Percentiles rank a stretch among this genome's conserved stretches.
phyloP scores from a whole-genome alignment of 2,113 vertebrate species.

The Leucopsar rothschildi region DNA sequence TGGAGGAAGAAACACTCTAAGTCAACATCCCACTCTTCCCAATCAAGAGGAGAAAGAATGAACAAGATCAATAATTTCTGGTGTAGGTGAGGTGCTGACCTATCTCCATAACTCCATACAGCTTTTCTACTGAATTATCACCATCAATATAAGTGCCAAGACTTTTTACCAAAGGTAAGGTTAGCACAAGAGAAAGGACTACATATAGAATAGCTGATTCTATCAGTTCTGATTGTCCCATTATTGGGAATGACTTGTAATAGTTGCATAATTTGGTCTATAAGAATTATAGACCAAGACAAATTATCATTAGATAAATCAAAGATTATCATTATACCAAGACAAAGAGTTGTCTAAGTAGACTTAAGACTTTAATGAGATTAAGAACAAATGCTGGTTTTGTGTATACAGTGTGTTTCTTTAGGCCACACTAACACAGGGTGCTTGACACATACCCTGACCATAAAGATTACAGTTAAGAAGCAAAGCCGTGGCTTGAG shows the following conservation, averaged over 20 bases:
- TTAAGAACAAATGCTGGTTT: neutral
- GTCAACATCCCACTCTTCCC: neutral
- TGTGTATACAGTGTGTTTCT: neutral
- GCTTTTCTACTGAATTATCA: neutral
- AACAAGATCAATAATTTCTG: neutral
- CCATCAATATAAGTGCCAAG: accelerated
- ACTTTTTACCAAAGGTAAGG: neutral
- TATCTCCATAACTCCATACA: neutral
- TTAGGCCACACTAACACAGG: neutral
- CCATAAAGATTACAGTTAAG: neutral
- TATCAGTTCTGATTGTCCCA: neutral
- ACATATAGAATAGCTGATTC: accelerated
- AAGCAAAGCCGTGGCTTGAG: neutral
- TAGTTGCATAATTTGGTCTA: neutral
- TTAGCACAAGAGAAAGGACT: neutral
- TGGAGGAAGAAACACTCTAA: neutral
- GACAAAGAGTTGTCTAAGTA: neutral
- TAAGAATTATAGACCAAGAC: neutral
- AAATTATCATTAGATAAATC: too few species aligned
- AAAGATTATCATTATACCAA: neutral
- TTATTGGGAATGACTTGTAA: neutral
- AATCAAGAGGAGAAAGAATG: neutral
- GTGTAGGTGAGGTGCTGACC: neutral
- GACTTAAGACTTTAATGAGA: neutral
- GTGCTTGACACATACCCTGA: neutral